Conservation (phyloP, 2,113 vertebrate genomes). For the Isurus oxyrinchus region DNA sequence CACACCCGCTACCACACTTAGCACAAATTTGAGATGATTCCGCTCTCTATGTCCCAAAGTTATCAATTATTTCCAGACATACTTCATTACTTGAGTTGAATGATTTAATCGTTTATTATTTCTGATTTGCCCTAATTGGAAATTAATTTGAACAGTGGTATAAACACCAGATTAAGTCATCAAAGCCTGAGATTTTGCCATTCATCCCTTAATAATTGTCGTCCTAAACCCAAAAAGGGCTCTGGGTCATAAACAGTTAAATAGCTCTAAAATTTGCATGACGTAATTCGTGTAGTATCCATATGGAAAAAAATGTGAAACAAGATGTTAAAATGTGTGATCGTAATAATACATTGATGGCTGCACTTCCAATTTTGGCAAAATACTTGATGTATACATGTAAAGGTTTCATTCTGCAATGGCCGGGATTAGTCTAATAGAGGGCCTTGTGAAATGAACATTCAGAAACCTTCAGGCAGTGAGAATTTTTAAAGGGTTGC, state of each 20-base stretch:
- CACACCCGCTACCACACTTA: no score
- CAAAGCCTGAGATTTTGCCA: not conserved
- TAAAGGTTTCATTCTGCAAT: not conserved
- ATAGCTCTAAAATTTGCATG: not conserved
- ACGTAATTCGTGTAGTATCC: not conserved
- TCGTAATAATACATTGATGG: not conserved
- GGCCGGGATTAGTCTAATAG: not conserved
- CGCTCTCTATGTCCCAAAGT: not conserved
- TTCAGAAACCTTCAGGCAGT: slow-evolving; percentile 3
- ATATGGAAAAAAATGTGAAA: not conserved
- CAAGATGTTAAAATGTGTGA: not conserved
- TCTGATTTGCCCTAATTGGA: not conserved
- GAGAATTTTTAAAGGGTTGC: not conserved
- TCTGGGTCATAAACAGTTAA: not conserved
- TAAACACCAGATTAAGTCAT: not conserved
- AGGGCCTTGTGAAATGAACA: not conserved
- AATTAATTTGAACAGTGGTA: not conserved
- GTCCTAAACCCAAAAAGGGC: not conserved
- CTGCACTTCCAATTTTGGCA: not conserved
- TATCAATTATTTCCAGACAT: not conserved
- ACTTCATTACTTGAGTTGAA: not conserved
- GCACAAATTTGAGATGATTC: no score
- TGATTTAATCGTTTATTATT: not conserved
- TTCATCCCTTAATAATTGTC: not conserved
- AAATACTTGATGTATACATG: not conserved